Evolutionary conservation across 2,113 vertebrate genomes (phyloP).

Genomic region (Neolamprologus sp.): DNA sequence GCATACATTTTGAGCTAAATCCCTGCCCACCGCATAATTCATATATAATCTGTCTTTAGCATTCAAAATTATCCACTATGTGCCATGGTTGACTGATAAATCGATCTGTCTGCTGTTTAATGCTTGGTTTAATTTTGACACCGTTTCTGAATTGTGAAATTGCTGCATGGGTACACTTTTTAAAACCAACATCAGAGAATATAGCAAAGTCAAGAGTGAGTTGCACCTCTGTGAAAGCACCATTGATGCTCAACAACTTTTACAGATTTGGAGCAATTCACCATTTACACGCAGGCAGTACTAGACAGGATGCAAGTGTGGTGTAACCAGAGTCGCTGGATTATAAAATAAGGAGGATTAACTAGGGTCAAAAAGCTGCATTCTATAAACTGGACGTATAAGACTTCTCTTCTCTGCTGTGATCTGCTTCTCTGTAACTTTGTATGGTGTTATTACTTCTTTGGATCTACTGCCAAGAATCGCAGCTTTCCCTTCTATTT

Average conservation of each 20-base stretch:
- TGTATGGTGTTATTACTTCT: background rate
- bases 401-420: background rate
- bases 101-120: background rate
- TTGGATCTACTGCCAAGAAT: background rate
- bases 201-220: background rate
- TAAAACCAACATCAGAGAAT: background rate
- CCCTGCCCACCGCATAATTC: background rate
- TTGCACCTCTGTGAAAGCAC: background rate
- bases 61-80: background rate
- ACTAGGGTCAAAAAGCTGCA: background rate
- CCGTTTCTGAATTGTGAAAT: background rate
- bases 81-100: background rate
- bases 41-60: background rate
- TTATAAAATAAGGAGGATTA: background rate
- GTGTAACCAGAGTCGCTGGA: background rate
- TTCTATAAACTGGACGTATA: background rate
- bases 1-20: background rate
- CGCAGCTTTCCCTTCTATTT: background rate
- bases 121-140: background rate
- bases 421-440: background rate
- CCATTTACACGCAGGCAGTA: background rate
- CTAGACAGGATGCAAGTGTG: background rate
- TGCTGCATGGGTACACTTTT: background rate
- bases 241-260: background rate
- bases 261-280: background rate